Base-by-base conservation (phyloP, 53 echinoderm and acorn worm species). In the Glandiceps talaboti region DNA sequence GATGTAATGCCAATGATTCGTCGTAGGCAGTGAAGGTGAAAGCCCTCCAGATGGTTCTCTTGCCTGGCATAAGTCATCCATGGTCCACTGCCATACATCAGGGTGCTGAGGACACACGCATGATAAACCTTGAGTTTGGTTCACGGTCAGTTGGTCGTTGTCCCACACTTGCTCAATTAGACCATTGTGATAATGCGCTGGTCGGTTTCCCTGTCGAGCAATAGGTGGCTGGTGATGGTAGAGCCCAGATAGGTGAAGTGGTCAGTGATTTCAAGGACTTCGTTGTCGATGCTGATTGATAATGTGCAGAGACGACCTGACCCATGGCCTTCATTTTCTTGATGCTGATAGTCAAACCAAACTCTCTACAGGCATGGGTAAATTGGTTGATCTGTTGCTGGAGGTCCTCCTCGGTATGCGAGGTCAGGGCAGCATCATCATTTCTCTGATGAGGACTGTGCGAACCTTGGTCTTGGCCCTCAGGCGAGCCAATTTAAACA, bases 321-420 rank as follows among this genome's bases (percentile, higher is more conserved):
- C 31, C 86, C 77, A 85, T 29, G 14, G 88, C 74, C 1, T 86
- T 29, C 1, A 88, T 89, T 72, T 88, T 91, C 80, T 91, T 88
- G 28, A 91, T 32, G 86, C 91, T 91, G 76, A 91, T 88, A 32
- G 84, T 88, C 14, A 91, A 83, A 1, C 85, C 88, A 64, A 91
- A 88, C 29, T 91, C 79, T 29, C 33, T 82, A 74, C 92, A 91
- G 12, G 89, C 77, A 1, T 74, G 1, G 32, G 88, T 45, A 20
- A 88, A 81, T 30, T 74, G 32, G 29, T 88, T 79, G 20, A 85
- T 80, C n/a, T 88, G 84, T 14, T 27, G 14, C 76, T 78, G 88
- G 0, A 91, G 91, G 28, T 27, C 83, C 1, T 76, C 77, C 30
- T 85, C 74, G 20, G 81, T 81, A 78, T 85, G 86, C 0, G 83